Percentiles rank a stretch among this genome's conserved stretches.
Conservation (phyloP, 2,888 invertebrate genomes). For the Pristionchus maxplancki region DNA sequence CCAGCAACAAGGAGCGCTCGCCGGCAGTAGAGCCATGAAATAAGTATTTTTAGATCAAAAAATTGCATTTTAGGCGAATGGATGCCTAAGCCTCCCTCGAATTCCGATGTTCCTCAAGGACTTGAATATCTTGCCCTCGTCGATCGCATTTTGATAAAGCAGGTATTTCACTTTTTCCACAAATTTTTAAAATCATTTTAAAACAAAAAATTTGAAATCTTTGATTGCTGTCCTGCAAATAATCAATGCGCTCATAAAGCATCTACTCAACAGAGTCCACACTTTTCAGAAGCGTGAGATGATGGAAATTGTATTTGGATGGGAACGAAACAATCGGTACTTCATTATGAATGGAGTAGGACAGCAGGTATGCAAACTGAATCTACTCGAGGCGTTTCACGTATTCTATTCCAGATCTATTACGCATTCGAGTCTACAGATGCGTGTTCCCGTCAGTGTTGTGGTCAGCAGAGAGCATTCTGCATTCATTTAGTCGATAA, state of each 20-base stretch:
- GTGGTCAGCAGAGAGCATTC: constrained; percentile 78
- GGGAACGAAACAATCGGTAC: constrained; percentile 67
- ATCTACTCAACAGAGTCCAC: no score
- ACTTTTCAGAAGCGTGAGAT: constrained; percentile 58
- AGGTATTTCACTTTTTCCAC: not conserved
- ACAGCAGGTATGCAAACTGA: constrained; percentile 55
- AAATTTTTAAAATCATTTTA: not conserved
- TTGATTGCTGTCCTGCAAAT: no score
- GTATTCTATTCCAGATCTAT: constrained; percentile 55
- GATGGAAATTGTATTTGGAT: constrained; percentile 64
- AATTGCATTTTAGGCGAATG: not conserved
- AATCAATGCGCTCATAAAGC: not conserved
- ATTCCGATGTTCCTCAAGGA: not conserved
- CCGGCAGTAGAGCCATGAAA: not conserved
- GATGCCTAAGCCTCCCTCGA: not conserved
- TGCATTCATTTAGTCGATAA: constrained; percentile 79
- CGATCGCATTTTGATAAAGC: not conserved
- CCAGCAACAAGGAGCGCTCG: not conserved
- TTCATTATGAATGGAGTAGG: constrained; percentile 62
- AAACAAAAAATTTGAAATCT: no score
- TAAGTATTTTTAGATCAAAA: not conserved
- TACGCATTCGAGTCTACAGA: constrained; percentile 78
- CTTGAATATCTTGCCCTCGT: not conserved
- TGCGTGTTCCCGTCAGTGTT: constrained; percentile 78
- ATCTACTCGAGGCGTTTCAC: no score